Evolutionary conservation across 2,797 vertebrate genomes (phyloP).

Genomic region (Tapirus indicus): DNA sequence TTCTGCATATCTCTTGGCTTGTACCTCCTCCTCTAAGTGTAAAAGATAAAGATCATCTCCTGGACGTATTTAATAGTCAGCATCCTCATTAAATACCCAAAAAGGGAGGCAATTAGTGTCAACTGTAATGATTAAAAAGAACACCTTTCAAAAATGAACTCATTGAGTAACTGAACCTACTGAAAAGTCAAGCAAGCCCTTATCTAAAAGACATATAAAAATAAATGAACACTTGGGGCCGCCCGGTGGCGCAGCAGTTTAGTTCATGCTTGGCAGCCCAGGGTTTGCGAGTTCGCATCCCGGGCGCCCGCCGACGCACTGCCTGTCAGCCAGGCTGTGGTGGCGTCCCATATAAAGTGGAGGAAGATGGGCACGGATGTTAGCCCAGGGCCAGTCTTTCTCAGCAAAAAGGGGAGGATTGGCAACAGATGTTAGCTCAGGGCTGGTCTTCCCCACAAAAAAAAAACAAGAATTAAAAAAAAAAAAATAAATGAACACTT

Average conservation of each 20-base stretch:
- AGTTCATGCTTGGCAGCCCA: no score
- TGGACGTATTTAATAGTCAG: background rate
- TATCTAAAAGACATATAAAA: conserved; percentile 57
- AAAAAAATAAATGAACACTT: conserved; percentile 62
- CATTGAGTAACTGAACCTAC: conserved; percentile 23
- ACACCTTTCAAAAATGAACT: conserved; percentile 12
- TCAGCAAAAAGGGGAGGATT: no score
- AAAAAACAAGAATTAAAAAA: no score
- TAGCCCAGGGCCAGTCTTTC: no score
- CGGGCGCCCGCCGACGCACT: no score
- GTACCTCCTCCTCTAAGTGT: background rate
- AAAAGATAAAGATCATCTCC: conserved; percentile 19
- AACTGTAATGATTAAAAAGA: conserved; percentile 20
- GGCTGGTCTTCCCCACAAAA: no score
- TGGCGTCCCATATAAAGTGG: no score
- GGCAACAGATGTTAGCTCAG: no score
- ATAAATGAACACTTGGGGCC: conserved; percentile 46
- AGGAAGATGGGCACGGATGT: no score
- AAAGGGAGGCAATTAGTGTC: background rate
- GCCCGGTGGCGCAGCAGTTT: no score
- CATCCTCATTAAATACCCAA: background rate
- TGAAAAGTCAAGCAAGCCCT: conserved; percentile 25
- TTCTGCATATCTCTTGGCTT: background rate
- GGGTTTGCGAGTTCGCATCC: no score
- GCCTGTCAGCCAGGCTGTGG: no score